Base-by-base conservation (phyloP, 2,888 invertebrate species). In the Trachelus tabidus region DNA sequence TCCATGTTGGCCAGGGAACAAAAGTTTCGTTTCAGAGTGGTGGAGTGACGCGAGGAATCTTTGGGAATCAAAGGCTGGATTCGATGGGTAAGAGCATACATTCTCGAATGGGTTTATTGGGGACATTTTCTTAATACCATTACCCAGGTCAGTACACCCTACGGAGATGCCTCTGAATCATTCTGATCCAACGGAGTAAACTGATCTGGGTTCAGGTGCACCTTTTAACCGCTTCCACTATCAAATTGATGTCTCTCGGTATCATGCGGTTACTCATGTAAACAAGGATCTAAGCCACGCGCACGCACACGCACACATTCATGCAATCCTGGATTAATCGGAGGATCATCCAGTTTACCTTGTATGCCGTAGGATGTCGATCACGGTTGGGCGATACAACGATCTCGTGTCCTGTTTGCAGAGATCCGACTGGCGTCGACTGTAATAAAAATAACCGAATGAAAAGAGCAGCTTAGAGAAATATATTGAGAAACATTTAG, bases 381-480 rank as follows among this genome's bases (percentile, higher is more conserved):
- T 97, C 97, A 90, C 97, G 95, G 92, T 96, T 97, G 85, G 97
- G 97, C 87, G 98, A 97, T 87, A 97, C 95, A 85, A 98, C 95
- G 85, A 97, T 95, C 93, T 98, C 98, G 92, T 97, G 97, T 87
- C 96, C 96, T 85, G 97, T 97, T 93, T 97, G 97, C 90, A 97
- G 94, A 76, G 98, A 97, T 90, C 97, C 97, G 90, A 98, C 97
- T 81, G 98, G 97, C 83, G 98, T 98, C 85, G 97, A 97, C 98
- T 98, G 95, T 84, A 94, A 94, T 85, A 82, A 84, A 90, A 82
- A 79, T 33, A 71, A 71, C 34, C 9, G 34, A 31, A 34, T 33
- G 71, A 71, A 71, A 71, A 31, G 56, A 56, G 56, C 9, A 23
- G 23, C 23, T 6, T 9, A 23, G 56, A 56, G 23, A 23, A 23